Percentiles rank a stretch among this genome's conserved stretches.
phyloP scores from a whole-genome alignment of 2,888 invertebrate species.

The Danaus chrysippus region DNA sequence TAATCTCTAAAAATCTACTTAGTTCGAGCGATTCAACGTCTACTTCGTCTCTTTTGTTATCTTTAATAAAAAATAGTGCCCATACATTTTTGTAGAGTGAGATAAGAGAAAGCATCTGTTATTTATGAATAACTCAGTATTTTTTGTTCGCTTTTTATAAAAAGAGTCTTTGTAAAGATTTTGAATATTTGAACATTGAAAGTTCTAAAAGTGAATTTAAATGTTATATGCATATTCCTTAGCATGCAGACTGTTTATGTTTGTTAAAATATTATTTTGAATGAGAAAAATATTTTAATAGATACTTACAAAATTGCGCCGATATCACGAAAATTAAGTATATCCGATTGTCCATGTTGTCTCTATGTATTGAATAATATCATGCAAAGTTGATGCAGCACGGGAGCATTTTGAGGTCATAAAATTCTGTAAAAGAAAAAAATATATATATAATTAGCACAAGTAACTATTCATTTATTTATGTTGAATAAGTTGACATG shows the following conservation, averaged over 20 bases:
- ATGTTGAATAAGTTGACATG: too few relatives aligned
- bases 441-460: background rate
- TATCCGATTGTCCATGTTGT: constrained; percentile 55
- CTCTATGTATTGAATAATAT: constrained; percentile 33
- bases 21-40: too few relatives aligned
- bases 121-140: too few relatives aligned
- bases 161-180: too few relatives aligned
- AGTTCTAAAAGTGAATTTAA: constrained; percentile 1
- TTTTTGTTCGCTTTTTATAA: too few relatives aligned
- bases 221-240: constrained; percentile 28
- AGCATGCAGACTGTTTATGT: constrained; percentile 11
- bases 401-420: constrained; percentile 42
- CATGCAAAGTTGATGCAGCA: constrained; percentile 38
- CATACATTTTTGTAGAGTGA: too few relatives aligned
- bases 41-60: too few relatives aligned
- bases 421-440: constrained; percentile 37
- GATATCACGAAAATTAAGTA: constrained; percentile 51
- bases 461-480: too few relatives aligned
- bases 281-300: background rate
- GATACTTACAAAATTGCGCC: constrained; percentile 61
- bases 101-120: too few relatives aligned
- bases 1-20: too few relatives aligned
- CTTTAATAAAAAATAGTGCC: too few relatives aligned
- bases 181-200: too few relatives aligned
- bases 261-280: constrained; percentile 4